These are phyloP conservation scores for Phyllotreta striolata DNA, from an alignment of 2,888 invertebrate species.

Conservation along the genomic window DNA sequence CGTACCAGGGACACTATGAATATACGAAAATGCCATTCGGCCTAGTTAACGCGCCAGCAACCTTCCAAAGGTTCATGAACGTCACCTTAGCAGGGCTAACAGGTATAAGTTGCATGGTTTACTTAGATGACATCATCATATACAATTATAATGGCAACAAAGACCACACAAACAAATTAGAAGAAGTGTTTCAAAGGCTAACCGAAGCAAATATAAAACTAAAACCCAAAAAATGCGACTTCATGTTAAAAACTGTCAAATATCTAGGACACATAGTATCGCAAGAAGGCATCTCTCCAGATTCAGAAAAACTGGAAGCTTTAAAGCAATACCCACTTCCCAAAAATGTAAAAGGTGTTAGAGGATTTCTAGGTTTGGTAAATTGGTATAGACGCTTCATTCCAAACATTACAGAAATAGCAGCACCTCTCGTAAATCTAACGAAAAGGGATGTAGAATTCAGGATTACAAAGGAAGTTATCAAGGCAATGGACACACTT, in stretches of 20 bases:
- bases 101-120: constrained; percentile 30
- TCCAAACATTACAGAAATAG: constrained; percentile 28
- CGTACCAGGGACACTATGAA: no score
- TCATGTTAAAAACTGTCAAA: constrained; percentile 28
- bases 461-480: constrained; percentile 26
- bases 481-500: constrained; percentile 26
- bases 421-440: constrained; percentile 26
- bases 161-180: constrained; percentile 36
- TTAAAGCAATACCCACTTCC: constrained; percentile 20
- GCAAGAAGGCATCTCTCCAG: constrained; percentile 25
- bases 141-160: constrained; percentile 22
- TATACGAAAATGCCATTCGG: no score
- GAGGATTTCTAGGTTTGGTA: constrained; percentile 34
- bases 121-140: constrained; percentile 30
- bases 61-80: constrained; percentile 37
- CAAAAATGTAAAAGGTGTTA: constrained; percentile 28
- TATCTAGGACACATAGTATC: constrained; percentile 35
- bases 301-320: constrained; percentile 23
- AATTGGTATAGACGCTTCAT: constrained; percentile 35
- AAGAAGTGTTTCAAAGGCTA: constrained; percentile 24
- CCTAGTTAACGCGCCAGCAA: no score
- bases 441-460: constrained; percentile 34
- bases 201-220: constrained; percentile 25
- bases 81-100: constrained; percentile 28
- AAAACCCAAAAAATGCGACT: constrained; percentile 32